A percentile compares a stretch with the other conserved stretches of the same genome.
Conservation (phyloP, 2,888 invertebrate species). For the Dichetophora obliterata region DNA sequence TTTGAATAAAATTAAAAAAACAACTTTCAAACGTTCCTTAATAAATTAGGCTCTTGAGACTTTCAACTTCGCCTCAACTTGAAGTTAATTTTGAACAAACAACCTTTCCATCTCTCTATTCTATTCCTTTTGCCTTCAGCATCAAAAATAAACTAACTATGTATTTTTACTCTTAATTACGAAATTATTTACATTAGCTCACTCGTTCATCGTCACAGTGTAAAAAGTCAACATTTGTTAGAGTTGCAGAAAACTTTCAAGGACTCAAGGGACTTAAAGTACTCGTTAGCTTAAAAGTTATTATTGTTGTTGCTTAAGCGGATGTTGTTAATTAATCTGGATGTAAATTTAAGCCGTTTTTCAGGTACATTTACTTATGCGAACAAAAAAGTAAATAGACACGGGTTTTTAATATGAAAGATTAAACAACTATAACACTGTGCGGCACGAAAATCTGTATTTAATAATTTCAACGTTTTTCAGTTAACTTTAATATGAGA, state of each 20-base stretch:
- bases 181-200: not conserved
- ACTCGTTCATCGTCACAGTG: constrained; percentile 4
- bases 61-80: constrained; percentile 6
- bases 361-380: constrained; percentile 8
- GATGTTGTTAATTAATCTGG: constrained; percentile 30
- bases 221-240: constrained; percentile 13
- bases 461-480: no score
- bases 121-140: not conserved
- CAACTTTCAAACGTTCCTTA: not conserved
- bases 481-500: no score
- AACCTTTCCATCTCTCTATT: not conserved
- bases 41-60: constrained; percentile 31
- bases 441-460: no score
- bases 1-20: not conserved
- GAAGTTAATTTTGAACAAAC: constrained; percentile 19
- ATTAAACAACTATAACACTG: no score
- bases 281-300: constrained; percentile 13
- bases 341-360: constrained; percentile 19
- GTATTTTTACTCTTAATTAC: constrained; percentile 30
- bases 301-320: constrained; percentile 8
- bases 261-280: constrained; percentile 2
- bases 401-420: no score
- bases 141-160: constrained; percentile 18
- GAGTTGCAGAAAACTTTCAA: not conserved
- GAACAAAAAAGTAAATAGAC: no score